These are phyloP conservation scores for Trichonephila inaurata DNA, from an alignment of 1,140 invertebrate genomes.

Conservation along the genomic window DNA sequence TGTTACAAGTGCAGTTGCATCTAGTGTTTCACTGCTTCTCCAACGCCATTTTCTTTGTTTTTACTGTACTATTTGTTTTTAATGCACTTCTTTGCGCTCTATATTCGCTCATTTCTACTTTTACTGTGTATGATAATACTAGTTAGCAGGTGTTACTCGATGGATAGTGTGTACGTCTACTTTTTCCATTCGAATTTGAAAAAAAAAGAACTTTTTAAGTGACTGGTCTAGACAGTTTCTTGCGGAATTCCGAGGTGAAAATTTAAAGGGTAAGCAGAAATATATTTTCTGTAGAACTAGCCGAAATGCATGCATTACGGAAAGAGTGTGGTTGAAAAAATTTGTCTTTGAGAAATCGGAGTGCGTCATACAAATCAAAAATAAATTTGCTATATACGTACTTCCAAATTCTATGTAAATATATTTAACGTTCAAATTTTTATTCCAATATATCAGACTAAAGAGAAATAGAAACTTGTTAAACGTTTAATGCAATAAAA, in stretches of 20 bases:
- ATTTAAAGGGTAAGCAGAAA: neutral
- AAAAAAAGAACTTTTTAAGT: neutral
- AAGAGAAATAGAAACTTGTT: too few species aligned
- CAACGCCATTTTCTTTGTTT: neutral
- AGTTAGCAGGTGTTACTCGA: neutral
- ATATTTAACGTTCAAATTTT: too few species aligned
- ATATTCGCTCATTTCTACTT: neutral
- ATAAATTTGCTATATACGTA: too few species aligned
- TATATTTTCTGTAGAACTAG: neutral
- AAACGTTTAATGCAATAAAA: too few species aligned
- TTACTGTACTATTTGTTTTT: conserved; percentile 6
- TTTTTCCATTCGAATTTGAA: neutral
- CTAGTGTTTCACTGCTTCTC: neutral
- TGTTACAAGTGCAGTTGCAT: neutral
- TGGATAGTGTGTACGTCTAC: neutral
- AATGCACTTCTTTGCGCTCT: conserved; percentile 23
- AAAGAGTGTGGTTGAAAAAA: too few species aligned
- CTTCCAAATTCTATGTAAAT: too few species aligned
- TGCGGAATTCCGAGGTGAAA: neutral
- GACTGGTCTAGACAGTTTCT: neutral
- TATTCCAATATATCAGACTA: too few species aligned
- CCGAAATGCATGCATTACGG: too few species aligned
- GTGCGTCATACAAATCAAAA: too few species aligned
- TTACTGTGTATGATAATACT: neutral
- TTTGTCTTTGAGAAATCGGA: too few species aligned